phyloP scores from a whole-genome alignment of 2,113 vertebrate species.

The Hassar affinis region DNA sequence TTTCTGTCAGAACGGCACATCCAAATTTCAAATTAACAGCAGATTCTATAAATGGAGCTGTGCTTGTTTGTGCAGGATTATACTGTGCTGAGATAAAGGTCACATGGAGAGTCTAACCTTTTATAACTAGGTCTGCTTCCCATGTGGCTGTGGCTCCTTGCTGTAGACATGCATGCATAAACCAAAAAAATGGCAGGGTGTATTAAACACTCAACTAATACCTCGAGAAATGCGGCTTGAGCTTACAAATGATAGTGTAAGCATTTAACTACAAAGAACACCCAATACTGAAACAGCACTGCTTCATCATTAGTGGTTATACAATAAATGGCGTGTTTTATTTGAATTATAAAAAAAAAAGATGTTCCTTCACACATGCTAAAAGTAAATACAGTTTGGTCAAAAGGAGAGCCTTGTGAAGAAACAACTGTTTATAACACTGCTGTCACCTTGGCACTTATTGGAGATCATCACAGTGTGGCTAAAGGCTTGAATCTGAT shows the following conservation, averaged over 20 bases:
- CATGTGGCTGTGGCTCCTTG: constrained; percentile 33
- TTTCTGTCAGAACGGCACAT: neutral
- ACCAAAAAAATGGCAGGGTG: constrained; percentile 9
- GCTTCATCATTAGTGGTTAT: too few relatives aligned
- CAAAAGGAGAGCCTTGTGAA: too few relatives aligned
- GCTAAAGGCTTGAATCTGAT: too few relatives aligned
- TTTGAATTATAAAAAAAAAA: too few relatives aligned
- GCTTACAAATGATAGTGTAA: neutral
- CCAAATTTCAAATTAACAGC: neutral
- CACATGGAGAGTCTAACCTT: constrained; percentile 41
- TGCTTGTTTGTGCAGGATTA: constrained; percentile 26
- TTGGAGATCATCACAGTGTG: too few relatives aligned
- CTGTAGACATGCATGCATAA: constrained; percentile 27
- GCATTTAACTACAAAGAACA: neutral
- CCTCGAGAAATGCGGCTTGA: neutral
- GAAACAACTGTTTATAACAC: too few relatives aligned
- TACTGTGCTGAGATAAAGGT: constrained; percentile 24
- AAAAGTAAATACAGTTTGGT: too few relatives aligned
- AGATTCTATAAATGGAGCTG: constrained; percentile 22
- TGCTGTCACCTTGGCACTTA: too few relatives aligned
- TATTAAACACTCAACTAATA: neutral
- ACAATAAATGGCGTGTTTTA: too few relatives aligned
- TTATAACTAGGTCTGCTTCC: constrained; percentile 34
- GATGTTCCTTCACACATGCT: too few relatives aligned
- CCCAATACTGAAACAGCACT: neutral